These are phyloP conservation scores for Amazonetta brasiliensis DNA, from an alignment of 2,797 vertebrate species.

Conservation along the genomic window DNA sequence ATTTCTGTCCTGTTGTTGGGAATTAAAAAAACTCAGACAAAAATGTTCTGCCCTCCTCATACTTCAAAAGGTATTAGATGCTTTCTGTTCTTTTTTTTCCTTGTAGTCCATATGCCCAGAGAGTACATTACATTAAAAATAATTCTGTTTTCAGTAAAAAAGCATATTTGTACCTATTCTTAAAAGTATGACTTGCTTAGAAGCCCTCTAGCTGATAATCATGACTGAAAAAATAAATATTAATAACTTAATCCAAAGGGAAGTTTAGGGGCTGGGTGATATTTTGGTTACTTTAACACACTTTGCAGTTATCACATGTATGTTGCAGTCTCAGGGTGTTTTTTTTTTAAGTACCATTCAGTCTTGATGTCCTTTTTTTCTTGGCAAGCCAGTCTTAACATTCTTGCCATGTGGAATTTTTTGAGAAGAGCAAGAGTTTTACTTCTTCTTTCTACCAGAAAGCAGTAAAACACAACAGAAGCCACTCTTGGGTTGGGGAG, in stretches of 20 bases:
- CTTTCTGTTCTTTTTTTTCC: background rate
- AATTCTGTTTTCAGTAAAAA: background rate
- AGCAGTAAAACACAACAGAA: background rate
- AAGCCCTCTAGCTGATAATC: background rate
- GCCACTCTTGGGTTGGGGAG: background rate
- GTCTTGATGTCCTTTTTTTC: background rate
- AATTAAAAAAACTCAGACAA: background rate
- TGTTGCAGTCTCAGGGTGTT: background rate
- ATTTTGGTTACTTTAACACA: background rate
- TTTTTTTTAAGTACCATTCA: background rate
- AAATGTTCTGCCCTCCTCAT: background rate
- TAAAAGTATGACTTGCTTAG: background rate
- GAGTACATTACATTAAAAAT: background rate
- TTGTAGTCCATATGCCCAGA: background rate
- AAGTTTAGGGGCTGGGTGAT: rapidly evolving
- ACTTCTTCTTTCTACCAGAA: background rate
- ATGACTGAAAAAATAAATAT: background rate
- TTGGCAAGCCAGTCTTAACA: background rate
- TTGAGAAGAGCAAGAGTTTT: background rate
- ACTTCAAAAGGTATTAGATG: background rate
- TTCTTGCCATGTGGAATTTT: background rate
- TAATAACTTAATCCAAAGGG: background rate
- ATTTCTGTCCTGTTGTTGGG: background rate
- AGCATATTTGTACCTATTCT: background rate
- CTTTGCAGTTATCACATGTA: background rate